Percentiles rank a stretch among this genome's conserved stretches.
Conservation (phyloP, 2,797 vertebrate genomes). For the Zenarchopterus dispar region DNA sequence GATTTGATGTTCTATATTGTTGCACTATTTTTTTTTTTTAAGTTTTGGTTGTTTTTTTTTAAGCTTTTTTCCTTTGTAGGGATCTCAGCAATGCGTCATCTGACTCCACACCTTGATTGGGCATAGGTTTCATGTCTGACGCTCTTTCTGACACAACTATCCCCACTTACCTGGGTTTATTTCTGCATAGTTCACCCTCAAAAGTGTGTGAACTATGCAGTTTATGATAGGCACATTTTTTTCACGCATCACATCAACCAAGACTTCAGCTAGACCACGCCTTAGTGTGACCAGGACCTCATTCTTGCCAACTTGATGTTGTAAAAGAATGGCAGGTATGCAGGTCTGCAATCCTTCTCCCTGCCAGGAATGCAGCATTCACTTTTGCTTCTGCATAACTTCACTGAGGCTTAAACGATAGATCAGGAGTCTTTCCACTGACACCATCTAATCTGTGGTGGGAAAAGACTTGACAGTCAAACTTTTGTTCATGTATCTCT, state of each 20-base stretch:
- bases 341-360: constrained; percentile 52
- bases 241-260: background rate
- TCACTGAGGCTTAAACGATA: constrained; percentile 39
- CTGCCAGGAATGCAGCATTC: constrained; percentile 56
- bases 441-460: constrained; percentile 34
- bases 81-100: no score
- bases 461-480: constrained; percentile 5
- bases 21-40: no score
- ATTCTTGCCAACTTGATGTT: constrained; percentile 31
- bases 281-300: constrained; percentile 7
- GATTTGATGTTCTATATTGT: no score
- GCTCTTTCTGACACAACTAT: no score
- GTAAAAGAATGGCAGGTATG: constrained; percentile 63
- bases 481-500: constrained; percentile 2
- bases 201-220: constrained; percentile 14
- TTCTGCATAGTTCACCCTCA: background rate
- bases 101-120: no score
- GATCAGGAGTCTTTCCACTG: constrained; percentile 47
- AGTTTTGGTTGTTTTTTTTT: no score
- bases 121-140: no score
- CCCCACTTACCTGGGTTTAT: no score
- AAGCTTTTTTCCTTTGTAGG: no score
- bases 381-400: constrained; percentile 40
- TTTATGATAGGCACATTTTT: constrained; percentile 18
- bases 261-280: background rate